Evolutionary conservation across 2,113 vertebrate genomes (phyloP), one percentile per base, ranked within the genome.

Genomic region (Gasterosteus aculeatus): DNA sequence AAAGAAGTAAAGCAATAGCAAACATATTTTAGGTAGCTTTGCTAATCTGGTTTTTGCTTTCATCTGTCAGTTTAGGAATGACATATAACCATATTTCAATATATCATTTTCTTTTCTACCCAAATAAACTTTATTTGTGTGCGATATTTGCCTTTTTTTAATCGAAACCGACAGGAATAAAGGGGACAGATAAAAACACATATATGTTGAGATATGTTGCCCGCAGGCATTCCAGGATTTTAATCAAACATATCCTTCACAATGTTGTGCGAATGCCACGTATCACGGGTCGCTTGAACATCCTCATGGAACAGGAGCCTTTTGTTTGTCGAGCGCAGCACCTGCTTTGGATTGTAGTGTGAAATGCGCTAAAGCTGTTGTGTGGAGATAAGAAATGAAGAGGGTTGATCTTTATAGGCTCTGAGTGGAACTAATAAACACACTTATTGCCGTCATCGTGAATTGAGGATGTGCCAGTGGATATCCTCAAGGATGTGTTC

Each of bases 401-500:
- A 75, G 39, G 19, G 54, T 49, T 87, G 81, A 85, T 90, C 80
- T 90, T 87, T 86, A 87, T 46, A 75, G 7, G 35, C 41, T 31
- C 77, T 69, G 35, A 81, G 76, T 68, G 69, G 61, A 88, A 67
- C 86, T 83, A 80, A 69, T 90, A 90, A 91, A 90, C 68, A 51
- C 15, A 1, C 60, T 81, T 87, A 88, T 83, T 87, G 75, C 66
- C 38, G 56, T 83, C 83, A 72, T 92, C 79, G 75, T 29, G 77
- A 83, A 81, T 64, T 67, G 80, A 84, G 81, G 81, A 88, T 77
- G 38, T 87, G 79, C 75, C 77, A 81, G 82, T 89, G 86, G 86
- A 91, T 86, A 84, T 91, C 84, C 82, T 22, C 26, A 46, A 66
- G 84, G 89, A 92, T 84, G 80, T 74, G 58, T 81, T 77, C 61